These are phyloP conservation scores for Empidonax traillii DNA, from an alignment of 2,113 vertebrate genomes.

Conservation along the genomic window DNA sequence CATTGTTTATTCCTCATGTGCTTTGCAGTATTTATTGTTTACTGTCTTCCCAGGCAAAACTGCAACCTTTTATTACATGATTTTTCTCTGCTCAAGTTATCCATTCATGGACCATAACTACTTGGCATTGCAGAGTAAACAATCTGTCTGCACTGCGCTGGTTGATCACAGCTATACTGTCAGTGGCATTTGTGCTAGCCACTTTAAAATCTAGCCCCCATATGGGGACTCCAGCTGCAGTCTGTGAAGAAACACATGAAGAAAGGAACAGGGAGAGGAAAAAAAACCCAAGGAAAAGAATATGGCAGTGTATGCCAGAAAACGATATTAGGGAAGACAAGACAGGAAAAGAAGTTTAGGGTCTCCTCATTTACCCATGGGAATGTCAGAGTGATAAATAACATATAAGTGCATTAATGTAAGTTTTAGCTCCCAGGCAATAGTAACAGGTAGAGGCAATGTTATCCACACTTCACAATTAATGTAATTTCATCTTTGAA, in stretches of 20 bases:
- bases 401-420: neutral
- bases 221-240: neutral
- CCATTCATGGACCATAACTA: neutral
- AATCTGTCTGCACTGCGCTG: neutral
- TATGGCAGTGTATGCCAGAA: neutral
- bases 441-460: neutral
- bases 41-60: neutral
- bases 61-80: neutral
- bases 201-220: neutral
- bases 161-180: neutral
- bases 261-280: neutral
- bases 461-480: neutral
- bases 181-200: neutral
- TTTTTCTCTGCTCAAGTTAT: neutral
- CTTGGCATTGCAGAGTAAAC: neutral
- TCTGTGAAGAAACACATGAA: neutral
- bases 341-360: neutral
- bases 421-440: neutral
- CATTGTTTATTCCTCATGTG: neutral
- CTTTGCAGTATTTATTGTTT: neutral
- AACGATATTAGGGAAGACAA: neutral
- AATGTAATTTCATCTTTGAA: neutral
- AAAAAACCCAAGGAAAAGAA: neutral
- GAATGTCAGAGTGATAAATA: neutral
- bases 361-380: neutral